These are phyloP conservation scores for Vespertilio murinus DNA, from an alignment of 2,797 vertebrate species.

Conservation along the genomic window DNA sequence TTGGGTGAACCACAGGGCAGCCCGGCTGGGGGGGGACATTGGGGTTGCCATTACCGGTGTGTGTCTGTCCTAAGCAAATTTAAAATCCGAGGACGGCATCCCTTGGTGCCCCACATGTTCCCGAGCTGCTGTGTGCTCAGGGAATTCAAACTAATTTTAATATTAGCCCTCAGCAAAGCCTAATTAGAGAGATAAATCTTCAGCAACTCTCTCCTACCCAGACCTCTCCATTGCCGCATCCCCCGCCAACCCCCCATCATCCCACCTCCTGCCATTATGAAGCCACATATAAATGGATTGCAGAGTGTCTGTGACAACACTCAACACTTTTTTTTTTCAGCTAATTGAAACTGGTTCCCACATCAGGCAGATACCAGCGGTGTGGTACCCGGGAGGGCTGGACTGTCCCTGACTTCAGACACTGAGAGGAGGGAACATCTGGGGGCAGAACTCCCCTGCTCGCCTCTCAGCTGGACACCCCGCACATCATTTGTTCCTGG, in stretches of 20 bases:
- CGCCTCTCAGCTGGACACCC: not conserved
- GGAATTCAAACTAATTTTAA: slow-evolving; percentile 76
- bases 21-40: not conserved
- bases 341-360: slow-evolving; percentile 26
- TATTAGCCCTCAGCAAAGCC: slow-evolving; percentile 74
- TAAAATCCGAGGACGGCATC: slow-evolving; percentile 42
- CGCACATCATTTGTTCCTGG: not conserved
- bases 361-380: not conserved
- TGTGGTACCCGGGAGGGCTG: not conserved
- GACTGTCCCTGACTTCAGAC: not conserved
- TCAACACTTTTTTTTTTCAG: slow-evolving; percentile 41
- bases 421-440: not conserved
- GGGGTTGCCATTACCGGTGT: fast-evolving
- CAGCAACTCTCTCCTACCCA: slow-evolving; percentile 52
- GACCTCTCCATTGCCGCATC: slow-evolving; percentile 9
- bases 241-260: not conserved
- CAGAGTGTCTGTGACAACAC: slow-evolving; percentile 15
- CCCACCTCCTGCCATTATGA: slow-evolving; percentile 55
- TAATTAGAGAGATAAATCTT: slow-evolving; percentile 80
- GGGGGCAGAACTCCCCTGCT: not conserved
- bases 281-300: slow-evolving; percentile 45
- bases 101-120: slow-evolving; percentile 43
- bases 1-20: not conserved
- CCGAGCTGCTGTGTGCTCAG: slow-evolving; percentile 58
- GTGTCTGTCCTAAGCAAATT: slow-evolving; percentile 40